Percentiles rank a stretch among this genome's conserved stretches.
Conservation (phyloP, 2,888 invertebrate genomes). For the Cataglyphis altisquamis region DNA sequence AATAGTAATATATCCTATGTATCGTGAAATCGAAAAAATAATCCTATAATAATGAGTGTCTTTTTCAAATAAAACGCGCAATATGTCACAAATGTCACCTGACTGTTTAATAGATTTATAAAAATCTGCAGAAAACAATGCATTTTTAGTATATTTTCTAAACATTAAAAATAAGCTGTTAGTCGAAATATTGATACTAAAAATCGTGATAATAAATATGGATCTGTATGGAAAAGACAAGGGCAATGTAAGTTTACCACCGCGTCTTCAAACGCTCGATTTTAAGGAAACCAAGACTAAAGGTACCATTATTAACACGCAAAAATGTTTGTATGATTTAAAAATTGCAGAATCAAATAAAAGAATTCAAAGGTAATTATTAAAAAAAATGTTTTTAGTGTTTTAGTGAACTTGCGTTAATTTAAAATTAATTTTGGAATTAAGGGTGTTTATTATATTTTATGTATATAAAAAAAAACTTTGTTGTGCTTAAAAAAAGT, state of each 20-base stretch:
- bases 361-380: constrained; percentile 76
- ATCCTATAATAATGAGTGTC: neutral
- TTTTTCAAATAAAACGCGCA: neutral
- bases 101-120: neutral
- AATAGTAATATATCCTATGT: no score
- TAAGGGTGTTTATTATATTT: neutral
- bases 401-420: neutral
- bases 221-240: constrained; percentile 67
- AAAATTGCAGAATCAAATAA: constrained; percentile 74
- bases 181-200: neutral
- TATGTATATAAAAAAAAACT: neutral
- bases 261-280: constrained; percentile 72
- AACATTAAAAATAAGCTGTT: neutral
- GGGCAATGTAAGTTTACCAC: constrained; percentile 72
- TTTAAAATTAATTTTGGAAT: neutral
- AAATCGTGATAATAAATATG: constrained; percentile 62
- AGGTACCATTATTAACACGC: constrained; percentile 76
- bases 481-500: neutral
- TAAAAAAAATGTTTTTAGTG: constrained; percentile 4
- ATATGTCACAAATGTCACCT: neutral
- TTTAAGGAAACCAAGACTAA: constrained; percentile 49
- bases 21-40: neutral
- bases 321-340: constrained; percentile 77
- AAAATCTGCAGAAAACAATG: neutral
- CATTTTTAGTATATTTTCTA: neutral